Base-by-base conservation (phyloP, 2,888 invertebrate genomes). In the Melinaea menophilus region DNA sequence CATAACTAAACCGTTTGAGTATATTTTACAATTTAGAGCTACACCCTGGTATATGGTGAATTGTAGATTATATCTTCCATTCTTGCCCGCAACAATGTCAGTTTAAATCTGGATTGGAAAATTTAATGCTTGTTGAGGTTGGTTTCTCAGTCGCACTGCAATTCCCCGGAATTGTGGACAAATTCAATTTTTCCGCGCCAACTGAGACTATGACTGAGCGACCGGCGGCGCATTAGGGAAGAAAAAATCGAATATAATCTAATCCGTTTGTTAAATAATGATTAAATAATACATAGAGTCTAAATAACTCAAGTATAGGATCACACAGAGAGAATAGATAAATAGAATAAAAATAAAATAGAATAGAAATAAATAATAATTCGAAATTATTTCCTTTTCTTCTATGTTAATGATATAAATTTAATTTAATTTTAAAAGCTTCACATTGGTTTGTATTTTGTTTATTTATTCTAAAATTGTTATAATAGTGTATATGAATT, bases 141-240 rank as follows among this genome's bases (percentile, higher is more conserved):
- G 74, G 74, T 78, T 75, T 73, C 77, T 76, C 22, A 75, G 56
- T 78, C 79, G 78, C 79, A 78, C 74, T 79, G 73, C 82, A 83
- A 84, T 84, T 79, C 79, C 71, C 75, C 78, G 85, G 86, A n/a
- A 84, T 86, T 88, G 86, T 84, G 84, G 85, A 85, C 85, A 82
- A 84, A 88, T 89, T 87, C 88, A 88, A 89, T 89, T 88, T 86
- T 84, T 84, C 82, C 72, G 73, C 78, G 77, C 76, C 84, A 82
- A 88, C 85, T 85, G 82, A 80, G 22, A 22, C 22, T 22, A 22
- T 22, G 22, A 22, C 22, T 22, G 22, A 22, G 1, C 22, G 22
- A 22, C 0, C 22, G 22, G 22, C 22, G 22, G 22, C 22, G 22
- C 22, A 22, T 22, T 22, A 22, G 22, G 22, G 22, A 22, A 22